Percentiles rank a stretch among this genome's conserved stretches.
Conservation (phyloP, 2,113 vertebrate genomes). For the Notiomystis cincta region DNA sequence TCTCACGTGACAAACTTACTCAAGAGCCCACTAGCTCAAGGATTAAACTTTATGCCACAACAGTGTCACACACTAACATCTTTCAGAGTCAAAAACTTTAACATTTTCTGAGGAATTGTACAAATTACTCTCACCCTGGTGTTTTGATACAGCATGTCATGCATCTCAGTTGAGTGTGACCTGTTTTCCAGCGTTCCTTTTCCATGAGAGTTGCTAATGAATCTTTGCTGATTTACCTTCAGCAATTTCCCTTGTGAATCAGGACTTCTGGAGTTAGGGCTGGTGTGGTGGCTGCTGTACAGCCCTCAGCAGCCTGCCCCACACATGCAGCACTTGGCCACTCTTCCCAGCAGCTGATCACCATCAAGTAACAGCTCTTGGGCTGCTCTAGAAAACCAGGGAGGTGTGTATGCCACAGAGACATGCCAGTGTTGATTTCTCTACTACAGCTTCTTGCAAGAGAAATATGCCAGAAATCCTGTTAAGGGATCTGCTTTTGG, state of each 20-base stretch:
- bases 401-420: neutral
- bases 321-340: fast-evolving
- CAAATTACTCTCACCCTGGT: neutral
- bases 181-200: neutral
- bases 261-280: neutral
- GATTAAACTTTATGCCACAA: neutral
- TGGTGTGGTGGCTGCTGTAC: neutral
- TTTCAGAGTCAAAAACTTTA: neutral
- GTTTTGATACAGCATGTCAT: neutral
- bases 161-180: neutral
- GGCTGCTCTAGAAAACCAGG: neutral
- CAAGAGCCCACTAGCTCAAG: neutral
- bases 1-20: neutral
- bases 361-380: neutral
- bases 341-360: neutral
- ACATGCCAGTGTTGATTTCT: neutral
- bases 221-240: neutral
- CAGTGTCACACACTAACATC: no score
- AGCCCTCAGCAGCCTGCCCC: neutral
- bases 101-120: neutral
- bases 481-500: neutral
- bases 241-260: neutral
- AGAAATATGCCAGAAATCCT: neutral
- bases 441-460: neutral
- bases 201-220: neutral